Conservation (phyloP, 2,888 invertebrate genomes). For the Drosophila anceps region DNA sequence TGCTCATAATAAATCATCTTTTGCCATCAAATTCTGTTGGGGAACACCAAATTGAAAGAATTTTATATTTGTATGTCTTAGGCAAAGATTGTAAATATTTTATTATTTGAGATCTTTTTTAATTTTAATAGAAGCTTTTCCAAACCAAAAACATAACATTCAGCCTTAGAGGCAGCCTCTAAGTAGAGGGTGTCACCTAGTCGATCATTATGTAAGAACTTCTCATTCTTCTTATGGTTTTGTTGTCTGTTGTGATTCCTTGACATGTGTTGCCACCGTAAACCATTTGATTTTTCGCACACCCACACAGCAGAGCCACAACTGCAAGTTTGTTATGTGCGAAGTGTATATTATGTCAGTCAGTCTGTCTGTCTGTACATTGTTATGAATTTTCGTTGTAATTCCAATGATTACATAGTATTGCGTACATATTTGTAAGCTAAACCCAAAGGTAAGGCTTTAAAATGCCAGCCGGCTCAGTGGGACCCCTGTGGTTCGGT, state of each 20-base stretch:
- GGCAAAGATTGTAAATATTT: neutral
- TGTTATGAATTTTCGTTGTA: conserved; percentile 63
- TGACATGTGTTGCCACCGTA: conserved; percentile 67
- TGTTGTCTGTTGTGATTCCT: conserved; percentile 52
- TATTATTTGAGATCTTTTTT: neutral
- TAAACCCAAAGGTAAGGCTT: conserved; percentile 44
- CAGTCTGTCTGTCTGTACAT: conserved; percentile 34
- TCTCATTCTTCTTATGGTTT: conserved; percentile 1
- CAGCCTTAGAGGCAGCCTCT: no score
- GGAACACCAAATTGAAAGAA: conserved; percentile 1
- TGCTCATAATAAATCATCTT: conserved; percentile 21
- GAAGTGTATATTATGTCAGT: conserved; percentile 26
- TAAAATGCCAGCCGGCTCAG: conserved; percentile 45
- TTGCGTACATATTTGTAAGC: conserved; percentile 49
- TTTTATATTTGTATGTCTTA: neutral
- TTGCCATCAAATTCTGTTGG: neutral
- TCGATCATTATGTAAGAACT: neutral
- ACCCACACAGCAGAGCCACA: conserved; percentile 8
- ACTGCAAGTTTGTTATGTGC: conserved; percentile 26
- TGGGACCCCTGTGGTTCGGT: conserved; percentile 19
- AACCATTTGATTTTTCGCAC: conserved; percentile 65
- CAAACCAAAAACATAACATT: neutral
- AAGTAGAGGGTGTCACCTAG: conserved; percentile 12
- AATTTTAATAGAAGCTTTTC: conserved; percentile 6
- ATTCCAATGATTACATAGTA: conserved; percentile 55